Evolutionary conservation across 2,797 vertebrate genomes (phyloP).

Genomic region (Pitangus sulphuratus): DNA sequence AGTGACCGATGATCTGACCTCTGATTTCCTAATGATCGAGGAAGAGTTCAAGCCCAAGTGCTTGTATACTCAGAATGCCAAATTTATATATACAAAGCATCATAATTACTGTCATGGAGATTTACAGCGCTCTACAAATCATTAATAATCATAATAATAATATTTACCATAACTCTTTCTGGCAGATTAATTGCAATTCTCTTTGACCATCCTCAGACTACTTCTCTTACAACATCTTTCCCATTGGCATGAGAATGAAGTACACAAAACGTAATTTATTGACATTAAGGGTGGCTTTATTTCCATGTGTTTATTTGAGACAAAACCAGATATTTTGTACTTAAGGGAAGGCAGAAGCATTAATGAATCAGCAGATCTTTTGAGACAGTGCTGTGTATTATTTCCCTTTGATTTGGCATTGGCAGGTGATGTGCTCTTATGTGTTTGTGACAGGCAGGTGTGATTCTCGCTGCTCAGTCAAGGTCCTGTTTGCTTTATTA

Average conservation of each 20-base stretch:
- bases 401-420: neutral
- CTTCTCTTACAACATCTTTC: constrained; percentile 55
- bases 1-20: constrained; percentile 53
- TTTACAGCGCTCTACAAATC: constrained; percentile 65
- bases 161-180: constrained; percentile 70
- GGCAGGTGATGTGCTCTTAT: neutral
- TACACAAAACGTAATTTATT: constrained; percentile 41
- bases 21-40: constrained; percentile 64
- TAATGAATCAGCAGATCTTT: neutral
- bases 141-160: constrained; percentile 72
- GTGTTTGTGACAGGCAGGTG: neutral
- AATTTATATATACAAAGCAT: constrained; percentile 68
- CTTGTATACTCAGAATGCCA: constrained; percentile 67
- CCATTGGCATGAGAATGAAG: constrained; percentile 33
- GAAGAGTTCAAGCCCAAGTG: constrained; percentile 68
- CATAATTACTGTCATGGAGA: constrained; percentile 69
- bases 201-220: constrained; percentile 21
- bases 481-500: neutral
- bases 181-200: constrained; percentile 61
- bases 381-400: neutral
- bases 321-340: constrained; percentile 4
- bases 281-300: constrained; percentile 38
- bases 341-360: neutral
- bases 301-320: constrained; percentile 38
- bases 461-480: neutral